A percentile compares a stretch with the other conserved stretches of the same genome.
Conservation (phyloP, 2,888 invertebrate species). For the Horisme vitalbata region DNA sequence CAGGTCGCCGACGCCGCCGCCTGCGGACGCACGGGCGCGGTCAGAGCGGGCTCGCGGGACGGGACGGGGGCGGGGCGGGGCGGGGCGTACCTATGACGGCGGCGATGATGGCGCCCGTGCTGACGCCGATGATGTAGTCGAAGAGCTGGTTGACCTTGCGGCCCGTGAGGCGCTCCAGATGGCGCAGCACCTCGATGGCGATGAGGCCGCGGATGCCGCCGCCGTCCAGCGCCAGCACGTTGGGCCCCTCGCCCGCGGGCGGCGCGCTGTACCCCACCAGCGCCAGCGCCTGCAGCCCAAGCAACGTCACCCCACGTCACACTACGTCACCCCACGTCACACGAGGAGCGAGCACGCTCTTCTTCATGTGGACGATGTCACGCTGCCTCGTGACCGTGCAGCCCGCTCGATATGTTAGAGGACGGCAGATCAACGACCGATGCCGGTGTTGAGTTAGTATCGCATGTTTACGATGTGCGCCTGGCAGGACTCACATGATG, state of each 20-base stretch:
- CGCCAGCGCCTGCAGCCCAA: constrained; percentile 78
- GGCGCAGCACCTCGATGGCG: constrained; percentile 91
- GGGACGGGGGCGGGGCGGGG: background rate
- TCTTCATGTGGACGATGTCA: too few species aligned
- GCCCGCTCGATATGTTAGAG: too few species aligned
- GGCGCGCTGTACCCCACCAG: constrained; percentile 88
- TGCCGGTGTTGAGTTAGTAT: too few species aligned
- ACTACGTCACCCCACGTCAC: background rate
- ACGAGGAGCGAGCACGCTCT: too few species aligned
- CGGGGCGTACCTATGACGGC: constrained; percentile 84
- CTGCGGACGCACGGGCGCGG: constrained; percentile 35
- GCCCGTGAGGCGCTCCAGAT: constrained; percentile 88
- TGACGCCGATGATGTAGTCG: constrained; percentile 93
- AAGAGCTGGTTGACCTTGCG: constrained; percentile 89
- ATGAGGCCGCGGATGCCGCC: constrained; percentile 95
- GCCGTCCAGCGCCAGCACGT: constrained; percentile 93
- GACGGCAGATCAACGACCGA: too few species aligned
- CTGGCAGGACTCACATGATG: too few species aligned
- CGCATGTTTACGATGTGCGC: too few species aligned
- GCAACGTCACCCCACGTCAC: background rate
- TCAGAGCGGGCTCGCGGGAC: background rate
- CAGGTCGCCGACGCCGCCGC: constrained; percentile 62
- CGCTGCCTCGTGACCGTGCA: too few species aligned
- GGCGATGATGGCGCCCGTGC: constrained; percentile 92
- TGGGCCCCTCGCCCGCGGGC: constrained; percentile 87